Evolutionary conservation across 1,140 invertebrate species (phyloP).

Genomic region (Bombus picipes): DNA sequence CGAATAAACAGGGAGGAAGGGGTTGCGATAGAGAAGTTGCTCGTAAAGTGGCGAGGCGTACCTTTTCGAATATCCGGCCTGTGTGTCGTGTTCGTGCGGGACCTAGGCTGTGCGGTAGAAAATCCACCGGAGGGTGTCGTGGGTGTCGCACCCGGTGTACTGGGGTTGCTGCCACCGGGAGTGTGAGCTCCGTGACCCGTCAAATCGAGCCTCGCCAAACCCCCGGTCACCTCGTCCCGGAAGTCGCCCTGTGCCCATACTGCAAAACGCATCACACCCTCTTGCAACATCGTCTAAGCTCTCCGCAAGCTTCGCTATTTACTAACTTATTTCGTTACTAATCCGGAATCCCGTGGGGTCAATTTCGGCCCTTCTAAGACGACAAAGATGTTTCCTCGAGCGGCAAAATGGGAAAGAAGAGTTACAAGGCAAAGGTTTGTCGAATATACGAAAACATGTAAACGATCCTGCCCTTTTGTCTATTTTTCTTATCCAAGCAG

Average conservation of each 20-base stretch:
- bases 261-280: conserved; percentile 85
- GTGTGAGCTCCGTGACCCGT: conserved; percentile 78
- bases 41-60: conserved; percentile 56
- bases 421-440: background rate
- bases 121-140: conserved; percentile 85
- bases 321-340: conserved; percentile 19
- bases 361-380: background rate
- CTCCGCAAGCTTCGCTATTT: conserved; percentile 31
- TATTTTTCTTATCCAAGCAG: too few species aligned
- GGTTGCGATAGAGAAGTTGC: conserved; percentile 26
- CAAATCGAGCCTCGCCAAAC: conserved; percentile 76
- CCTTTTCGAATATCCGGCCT: conserved; percentile 78
- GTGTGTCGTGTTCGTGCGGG: conserved; percentile 72
- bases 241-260: conserved; percentile 94
- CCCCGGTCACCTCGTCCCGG: conserved; percentile 88
- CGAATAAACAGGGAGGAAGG: background rate
- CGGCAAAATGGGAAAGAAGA: background rate
- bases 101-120: conserved; percentile 75
- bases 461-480: too few species aligned
- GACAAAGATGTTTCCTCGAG: background rate
- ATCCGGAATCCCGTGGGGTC: background rate
- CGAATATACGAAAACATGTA: too few species aligned
- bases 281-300: conserved; percentile 72
- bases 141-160: conserved; percentile 84
- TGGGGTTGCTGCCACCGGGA: conserved; percentile 83